phyloP scores from a whole-genome alignment of 2,888 invertebrate genomes.

The Rhyacophila evoluta region DNA sequence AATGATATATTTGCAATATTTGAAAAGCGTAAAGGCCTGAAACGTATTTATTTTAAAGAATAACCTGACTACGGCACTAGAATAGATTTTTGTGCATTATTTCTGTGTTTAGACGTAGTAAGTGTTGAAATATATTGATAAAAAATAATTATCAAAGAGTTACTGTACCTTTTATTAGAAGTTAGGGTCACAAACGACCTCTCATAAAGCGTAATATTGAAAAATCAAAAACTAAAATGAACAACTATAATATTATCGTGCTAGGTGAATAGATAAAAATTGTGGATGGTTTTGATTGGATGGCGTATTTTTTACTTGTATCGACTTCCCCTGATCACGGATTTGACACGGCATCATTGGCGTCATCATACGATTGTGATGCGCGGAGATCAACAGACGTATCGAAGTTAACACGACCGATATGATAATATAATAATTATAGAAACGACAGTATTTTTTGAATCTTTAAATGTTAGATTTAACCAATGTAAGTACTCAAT shows the following conservation, averaged over 20 bases:
- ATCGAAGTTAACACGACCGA: slow-evolving; percentile 46
- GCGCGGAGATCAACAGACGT: not conserved
- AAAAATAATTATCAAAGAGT: slow-evolving; percentile 47
- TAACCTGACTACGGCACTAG: not conserved
- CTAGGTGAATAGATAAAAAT: not conserved
- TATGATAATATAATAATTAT: slow-evolving; percentile 35
- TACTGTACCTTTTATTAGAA: slow-evolving; percentile 54
- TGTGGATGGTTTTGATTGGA: not conserved
- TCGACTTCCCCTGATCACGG: slow-evolving; percentile 39
- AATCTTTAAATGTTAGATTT: slow-evolving; percentile 52
- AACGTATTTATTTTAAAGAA: not conserved
- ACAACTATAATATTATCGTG: slow-evolving; percentile 8
- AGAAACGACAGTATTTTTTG: slow-evolving; percentile 54
- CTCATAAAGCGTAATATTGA: not conserved
- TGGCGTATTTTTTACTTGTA: slow-evolving; percentile 25
- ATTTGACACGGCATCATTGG: not conserved
- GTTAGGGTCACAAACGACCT: slow-evolving; percentile 35
- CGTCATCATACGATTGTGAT: not conserved
- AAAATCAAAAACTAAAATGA: not conserved
- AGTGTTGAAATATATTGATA: slow-evolving; percentile 27
- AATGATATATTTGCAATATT: too few relatives aligned
- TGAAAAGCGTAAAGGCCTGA: too few relatives aligned
- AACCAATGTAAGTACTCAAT: slow-evolving; percentile 26
- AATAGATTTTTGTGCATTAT: slow-evolving; percentile 40
- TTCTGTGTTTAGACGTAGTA: slow-evolving; percentile 30